A percentile compares a stretch with the other conserved stretches of the same genome.
These are phyloP conservation scores for Pangasius sanitwongsei DNA, from an alignment of 2,797 vertebrate genomes.

Conservation along the genomic window DNA sequence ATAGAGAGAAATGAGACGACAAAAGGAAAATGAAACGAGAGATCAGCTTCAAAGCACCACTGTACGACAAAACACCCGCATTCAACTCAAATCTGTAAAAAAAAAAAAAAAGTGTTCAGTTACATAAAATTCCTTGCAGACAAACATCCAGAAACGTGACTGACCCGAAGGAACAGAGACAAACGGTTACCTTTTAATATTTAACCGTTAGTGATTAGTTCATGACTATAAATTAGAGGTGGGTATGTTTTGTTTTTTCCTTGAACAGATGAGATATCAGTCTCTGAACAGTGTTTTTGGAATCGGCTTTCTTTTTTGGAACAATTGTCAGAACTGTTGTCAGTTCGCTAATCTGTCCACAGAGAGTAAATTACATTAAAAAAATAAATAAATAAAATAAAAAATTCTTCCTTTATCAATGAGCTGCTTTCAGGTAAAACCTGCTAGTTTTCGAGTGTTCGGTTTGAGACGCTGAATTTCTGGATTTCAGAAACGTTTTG, in stretches of 20 bases:
- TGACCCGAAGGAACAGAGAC: no score
- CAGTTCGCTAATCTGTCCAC: no score
- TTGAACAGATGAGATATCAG: not conserved
- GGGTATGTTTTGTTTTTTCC: not conserved
- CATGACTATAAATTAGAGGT: not conserved
- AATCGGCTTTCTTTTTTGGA: no score
- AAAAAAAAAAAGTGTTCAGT: not conserved
- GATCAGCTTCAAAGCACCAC: not conserved
- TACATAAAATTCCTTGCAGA: not conserved
- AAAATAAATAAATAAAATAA: no score
- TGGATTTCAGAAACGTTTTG: not conserved
- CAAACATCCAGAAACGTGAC: not conserved
- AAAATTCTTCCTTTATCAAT: no score
- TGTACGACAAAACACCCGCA: not conserved
- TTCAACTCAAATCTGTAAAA: not conserved
- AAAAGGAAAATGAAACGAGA: not conserved
- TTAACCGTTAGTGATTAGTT: not conserved
- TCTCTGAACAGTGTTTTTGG: not conserved
- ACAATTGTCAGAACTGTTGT: no score
- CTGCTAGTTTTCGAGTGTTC: no score
- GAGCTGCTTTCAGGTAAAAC: no score
- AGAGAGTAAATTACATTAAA: no score
- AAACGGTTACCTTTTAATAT: not conserved
- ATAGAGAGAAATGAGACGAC: not conserved
- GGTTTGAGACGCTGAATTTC: no score